These are phyloP conservation scores for Strigamia maritima DNA, from an alignment of 2,888 invertebrate species.

Conservation along the genomic window DNA sequence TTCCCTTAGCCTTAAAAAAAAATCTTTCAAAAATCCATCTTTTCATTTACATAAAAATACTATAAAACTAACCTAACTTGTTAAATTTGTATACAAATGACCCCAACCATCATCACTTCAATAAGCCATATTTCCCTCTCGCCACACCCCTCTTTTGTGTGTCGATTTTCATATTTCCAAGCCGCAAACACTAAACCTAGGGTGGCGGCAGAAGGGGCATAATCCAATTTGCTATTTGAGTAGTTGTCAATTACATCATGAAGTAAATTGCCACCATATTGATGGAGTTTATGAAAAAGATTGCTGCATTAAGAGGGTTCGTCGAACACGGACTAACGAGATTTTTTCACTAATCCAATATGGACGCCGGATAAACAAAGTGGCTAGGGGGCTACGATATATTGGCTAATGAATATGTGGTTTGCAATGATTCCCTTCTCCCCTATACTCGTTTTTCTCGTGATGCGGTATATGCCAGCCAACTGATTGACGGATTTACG, in stretches of 20 bases:
- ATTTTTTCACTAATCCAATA: constrained; percentile 15
- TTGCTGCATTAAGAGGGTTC: not conserved
- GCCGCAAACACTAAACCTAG: not conserved
- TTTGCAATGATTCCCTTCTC: not conserved
- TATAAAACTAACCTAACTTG: not conserved
- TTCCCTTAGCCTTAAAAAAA: too few species aligned
- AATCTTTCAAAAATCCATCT: too few species aligned
- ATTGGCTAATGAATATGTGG: constrained; percentile 23
- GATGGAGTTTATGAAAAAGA: constrained; percentile 20
- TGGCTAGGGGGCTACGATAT: constrained; percentile 13
- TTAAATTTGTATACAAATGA: not conserved
- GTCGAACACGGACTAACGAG: not conserved
- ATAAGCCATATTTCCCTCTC: not conserved
- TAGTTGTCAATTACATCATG: constrained; percentile 16
- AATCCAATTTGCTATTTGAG: constrained; percentile 20
- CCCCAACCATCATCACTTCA: not conserved
- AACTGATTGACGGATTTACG: constrained; percentile 13
- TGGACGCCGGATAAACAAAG: constrained; percentile 13
- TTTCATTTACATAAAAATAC: too few species aligned
- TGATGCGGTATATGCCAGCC: not conserved
- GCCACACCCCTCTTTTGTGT: not conserved
- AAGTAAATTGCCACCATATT: constrained; percentile 16
- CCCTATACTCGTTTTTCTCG: not conserved
- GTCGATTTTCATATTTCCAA: not conserved
- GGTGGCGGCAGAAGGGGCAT: not conserved